Evolutionary conservation across 92 coral and sea anemone genomes (phyloP), one percentile per base, ranked within the genome.

Genomic region (Porites cylindrica): DNA sequence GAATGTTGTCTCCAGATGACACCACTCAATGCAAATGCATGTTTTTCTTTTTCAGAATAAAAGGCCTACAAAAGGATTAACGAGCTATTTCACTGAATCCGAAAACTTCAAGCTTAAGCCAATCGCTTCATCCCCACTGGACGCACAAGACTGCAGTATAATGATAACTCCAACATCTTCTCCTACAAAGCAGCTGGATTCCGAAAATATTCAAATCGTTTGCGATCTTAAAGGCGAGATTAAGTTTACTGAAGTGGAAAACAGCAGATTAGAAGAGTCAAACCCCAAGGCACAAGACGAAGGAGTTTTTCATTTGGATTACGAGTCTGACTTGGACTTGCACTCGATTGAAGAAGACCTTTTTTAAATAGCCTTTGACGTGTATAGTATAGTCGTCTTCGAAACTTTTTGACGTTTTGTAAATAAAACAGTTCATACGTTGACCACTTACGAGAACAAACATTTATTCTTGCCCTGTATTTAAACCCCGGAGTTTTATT

Each of bases 281-380:
- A 87, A 74, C 73, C 80, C 89, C 19, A 90, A 87, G 82, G 82
- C 54, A 32, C 75, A 77, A n/a, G 96, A 92, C 64, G 90, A 88
- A 75, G 91, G 94, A 66, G 85, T 91, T 32, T 95, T 85, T 88
- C 94, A 83, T 77, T 61, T 93, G 81, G 94, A 93, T 70, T 95
- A 80, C 21, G 86, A 87, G 71, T 90, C 96, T 24, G 98, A 95
- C 73, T 82, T 95, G 51, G 98, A 95, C 83, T 80, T 95, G 43
- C 90, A 94, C 96, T 95, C 96, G 13, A 95, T 95, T 65, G 98
- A 95, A 70, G 96, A 89, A 77, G 98, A 95, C 77, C 90, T 94
- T 75, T 91, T 86, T 64, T 92, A 78, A 59, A 54, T 32, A n/a
- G 47, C 67, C 50, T 78, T 76, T 77, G 77, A 43, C 59, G 11